phyloP scores from a whole-genome alignment of 2,797 vertebrate genomes.

The Pampus argenteus region DNA sequence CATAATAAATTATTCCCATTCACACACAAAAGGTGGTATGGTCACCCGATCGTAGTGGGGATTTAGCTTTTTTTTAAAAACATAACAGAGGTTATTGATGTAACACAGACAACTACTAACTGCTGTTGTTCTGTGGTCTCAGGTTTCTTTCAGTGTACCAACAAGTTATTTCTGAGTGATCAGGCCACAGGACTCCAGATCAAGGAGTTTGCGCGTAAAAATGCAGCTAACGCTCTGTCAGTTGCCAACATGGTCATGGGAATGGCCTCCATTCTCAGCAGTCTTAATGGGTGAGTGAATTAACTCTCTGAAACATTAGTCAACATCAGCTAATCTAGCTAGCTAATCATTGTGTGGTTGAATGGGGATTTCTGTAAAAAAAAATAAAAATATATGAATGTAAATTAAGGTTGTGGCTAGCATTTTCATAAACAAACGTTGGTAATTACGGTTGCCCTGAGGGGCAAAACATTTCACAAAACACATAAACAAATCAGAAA shows the following conservation, averaged over 20 bases:
- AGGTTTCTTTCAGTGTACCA: conserved; percentile 87
- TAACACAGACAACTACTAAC: conserved; percentile 61
- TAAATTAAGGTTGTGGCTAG: background rate
- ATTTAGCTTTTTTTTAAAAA: conserved; percentile 25
- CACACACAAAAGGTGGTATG: conserved; percentile 31
- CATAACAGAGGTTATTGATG: conserved; percentile 27
- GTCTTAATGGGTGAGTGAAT: conserved; percentile 88
- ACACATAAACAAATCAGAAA: background rate
- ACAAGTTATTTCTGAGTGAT: conserved; percentile 85
- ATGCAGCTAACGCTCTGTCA: conserved; percentile 90
- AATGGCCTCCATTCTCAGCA: conserved; percentile 93
- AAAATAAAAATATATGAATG: background rate
- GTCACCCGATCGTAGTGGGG: conserved; percentile 23
- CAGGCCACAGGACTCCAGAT: conserved; percentile 68
- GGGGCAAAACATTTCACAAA: background rate
- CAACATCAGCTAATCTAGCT: background rate
- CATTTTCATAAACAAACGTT: background rate
- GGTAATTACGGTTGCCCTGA: background rate
- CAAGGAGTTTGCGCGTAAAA: conserved; percentile 90
- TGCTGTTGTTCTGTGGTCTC: conserved; percentile 63
- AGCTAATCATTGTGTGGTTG: background rate
- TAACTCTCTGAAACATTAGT: background rate
- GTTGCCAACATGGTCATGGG: conserved; percentile 92
- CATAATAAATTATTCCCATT: conserved; percentile 32
- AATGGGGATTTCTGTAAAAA: background rate